A percentile compares a stretch with the other conserved stretches of the same genome.
phyloP scores from a whole-genome alignment of 2,888 invertebrate species.

The Acanthosoma haemorrhoidale region DNA sequence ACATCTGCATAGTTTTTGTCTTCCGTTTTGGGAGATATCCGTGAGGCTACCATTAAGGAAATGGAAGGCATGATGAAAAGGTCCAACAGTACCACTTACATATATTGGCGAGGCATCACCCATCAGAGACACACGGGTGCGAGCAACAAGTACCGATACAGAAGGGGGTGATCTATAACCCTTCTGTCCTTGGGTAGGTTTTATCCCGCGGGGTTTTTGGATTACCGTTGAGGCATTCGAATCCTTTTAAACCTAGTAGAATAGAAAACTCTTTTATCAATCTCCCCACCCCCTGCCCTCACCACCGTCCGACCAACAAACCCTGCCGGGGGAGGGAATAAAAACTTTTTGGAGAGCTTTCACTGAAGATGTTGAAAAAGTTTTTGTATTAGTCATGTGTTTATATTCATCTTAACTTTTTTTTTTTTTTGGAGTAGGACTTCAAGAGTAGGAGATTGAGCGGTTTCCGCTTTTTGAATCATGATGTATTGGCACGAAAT shows the following conservation, averaged over 20 bases:
- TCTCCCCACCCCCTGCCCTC: not conserved
- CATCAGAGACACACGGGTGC: not conserved
- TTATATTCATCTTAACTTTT: no score
- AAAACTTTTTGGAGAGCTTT: not conserved
- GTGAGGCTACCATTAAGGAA: not conserved
- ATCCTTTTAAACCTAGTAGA: slow-evolving; percentile 4
- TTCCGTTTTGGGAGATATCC: no score
- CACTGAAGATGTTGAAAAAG: not conserved
- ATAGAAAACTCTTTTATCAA: slow-evolving; percentile 11
- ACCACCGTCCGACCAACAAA: not conserved
- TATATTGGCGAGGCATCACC: not conserved
- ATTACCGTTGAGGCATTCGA: slow-evolving; percentile 1
- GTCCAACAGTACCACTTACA: not conserved
- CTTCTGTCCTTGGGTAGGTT: not conserved
- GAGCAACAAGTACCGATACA: slow-evolving; percentile 3
- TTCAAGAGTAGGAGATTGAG: no score
- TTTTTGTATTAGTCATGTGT: no score
- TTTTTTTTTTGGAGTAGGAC: no score
- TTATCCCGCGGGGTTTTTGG: not conserved
- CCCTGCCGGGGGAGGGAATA: no score
- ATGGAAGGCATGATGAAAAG: slow-evolving; percentile 1
- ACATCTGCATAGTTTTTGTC: not conserved
- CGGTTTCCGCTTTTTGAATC: no score
- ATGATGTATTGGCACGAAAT: no score
- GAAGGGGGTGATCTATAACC: not conserved